Evolutionary conservation across 2,888 invertebrate genomes (phyloP), one percentile per base, ranked within the genome.

Genomic region (Crioceris asparagi): DNA sequence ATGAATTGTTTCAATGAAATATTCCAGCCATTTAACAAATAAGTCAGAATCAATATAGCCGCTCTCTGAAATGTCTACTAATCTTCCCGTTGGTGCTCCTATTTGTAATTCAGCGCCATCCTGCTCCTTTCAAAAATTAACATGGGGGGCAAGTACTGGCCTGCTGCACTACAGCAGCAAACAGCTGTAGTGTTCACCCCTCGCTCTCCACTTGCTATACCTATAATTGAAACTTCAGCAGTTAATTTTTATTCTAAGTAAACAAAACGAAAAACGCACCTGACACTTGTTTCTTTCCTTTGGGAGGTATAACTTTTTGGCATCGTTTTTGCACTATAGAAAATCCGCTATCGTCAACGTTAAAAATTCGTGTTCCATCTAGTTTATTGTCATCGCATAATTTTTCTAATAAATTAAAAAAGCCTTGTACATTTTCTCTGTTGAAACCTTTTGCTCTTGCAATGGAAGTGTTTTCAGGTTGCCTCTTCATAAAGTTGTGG

Each of bases 401-500:
- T 25, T 25, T 7, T 25, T 25, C 26, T 4, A 4, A 7, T 4
- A 25, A 3, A 7, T 25, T 12, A 25, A 25, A 7, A 25, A 25
- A 25, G 7, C 27, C 11, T n/a, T 11, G 21, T 10, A 10, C 5
- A 27, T 5, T 8, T n/a, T n/a, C 12, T 7, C 27, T 11, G 5
- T 27, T 29, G 12, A 29, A 29, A 3, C 16, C 16, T 15, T 29
- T 29, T 10, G 3, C 15, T 12, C 16, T 4, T 4, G 16, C 14
- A 7, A 17, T 4, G 7, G 33, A 19, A 12, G 33, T 33, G 6
- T 19, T 16, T 19, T 32, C 32, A 7, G 38, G 32, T 38, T 10
- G 21, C 26, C 33, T 21, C 29, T 23, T 18, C 19, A 21, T 18
- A 17, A 38, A 32, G 14, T 16, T 15, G 23, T 23, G 27, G 15